A percentile compares a stretch with the other conserved stretches of the same genome.
phyloP scores from a whole-genome alignment of 2,113 vertebrate species.

The Dromaius novaehollandiae region DNA sequence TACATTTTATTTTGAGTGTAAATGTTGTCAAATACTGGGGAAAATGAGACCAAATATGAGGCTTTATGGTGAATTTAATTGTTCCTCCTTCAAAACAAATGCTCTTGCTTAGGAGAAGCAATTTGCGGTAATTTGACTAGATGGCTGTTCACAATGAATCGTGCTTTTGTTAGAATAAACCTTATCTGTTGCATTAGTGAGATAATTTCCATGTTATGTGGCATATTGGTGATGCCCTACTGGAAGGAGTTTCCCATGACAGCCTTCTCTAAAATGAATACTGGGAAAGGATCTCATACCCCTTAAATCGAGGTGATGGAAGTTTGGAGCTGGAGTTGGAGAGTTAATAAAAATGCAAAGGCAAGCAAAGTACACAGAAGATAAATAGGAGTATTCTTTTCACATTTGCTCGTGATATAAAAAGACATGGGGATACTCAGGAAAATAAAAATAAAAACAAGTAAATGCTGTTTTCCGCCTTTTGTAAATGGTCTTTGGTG shows the following conservation, averaged over 20 bases:
- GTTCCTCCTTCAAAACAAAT: neutral
- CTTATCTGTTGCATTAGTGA: constrained; percentile 33
- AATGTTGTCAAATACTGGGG: neutral
- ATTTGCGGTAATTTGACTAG: neutral
- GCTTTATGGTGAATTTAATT: neutral
- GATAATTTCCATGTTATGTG: neutral
- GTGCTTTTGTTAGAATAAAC: constrained; percentile 32
- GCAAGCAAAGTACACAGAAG: neutral
- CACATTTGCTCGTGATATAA: neutral
- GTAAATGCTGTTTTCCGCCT: neutral
- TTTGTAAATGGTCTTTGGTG: neutral
- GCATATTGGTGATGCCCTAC: neutral
- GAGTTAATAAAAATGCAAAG: neutral
- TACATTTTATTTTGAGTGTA: neutral
- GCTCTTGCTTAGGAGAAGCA: neutral
- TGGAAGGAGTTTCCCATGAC: neutral
- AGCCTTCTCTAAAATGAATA: neutral
- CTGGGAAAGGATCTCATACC: neutral
- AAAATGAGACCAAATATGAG: neutral
- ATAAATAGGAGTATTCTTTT: neutral
- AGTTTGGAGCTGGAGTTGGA: neutral
- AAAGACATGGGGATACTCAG: neutral
- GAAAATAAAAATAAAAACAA: neutral
- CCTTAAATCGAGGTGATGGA: neutral
- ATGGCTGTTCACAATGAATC: neutral